These are phyloP conservation scores for Acipenser ruthenus DNA, from an alignment of 2,797 vertebrate species.

Conservation along the genomic window DNA sequence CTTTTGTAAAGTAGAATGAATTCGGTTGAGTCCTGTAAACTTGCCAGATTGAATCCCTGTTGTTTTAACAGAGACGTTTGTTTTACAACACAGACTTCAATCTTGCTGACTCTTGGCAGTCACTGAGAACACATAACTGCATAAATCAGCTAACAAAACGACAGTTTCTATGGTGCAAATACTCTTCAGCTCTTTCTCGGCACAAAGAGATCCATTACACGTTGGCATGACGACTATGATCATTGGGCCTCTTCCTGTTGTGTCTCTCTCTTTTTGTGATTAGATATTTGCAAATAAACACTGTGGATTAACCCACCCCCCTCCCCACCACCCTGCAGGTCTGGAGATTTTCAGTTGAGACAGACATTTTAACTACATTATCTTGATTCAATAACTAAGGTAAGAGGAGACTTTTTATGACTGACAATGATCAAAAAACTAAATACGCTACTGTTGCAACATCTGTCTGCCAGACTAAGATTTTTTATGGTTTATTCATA, in stretches of 20 bases:
- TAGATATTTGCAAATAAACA: no score
- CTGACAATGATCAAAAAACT: no score
- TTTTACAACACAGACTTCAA: conserved; percentile 46
- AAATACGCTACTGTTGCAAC: no score
- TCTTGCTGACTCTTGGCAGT: conserved; percentile 54
- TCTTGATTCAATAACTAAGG: no score
- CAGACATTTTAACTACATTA: no score
- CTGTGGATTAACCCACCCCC: no score
- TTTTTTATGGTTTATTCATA: no score
- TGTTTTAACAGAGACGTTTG: conserved; percentile 50
- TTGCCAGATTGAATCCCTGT: conserved; percentile 37
- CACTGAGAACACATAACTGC: conserved; percentile 37
- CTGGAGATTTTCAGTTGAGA: no score
- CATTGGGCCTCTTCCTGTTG: conserved; percentile 25
- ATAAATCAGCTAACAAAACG: conserved; percentile 22
- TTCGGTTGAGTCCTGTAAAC: conserved; percentile 1
- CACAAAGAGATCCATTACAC: conserved; percentile 23
- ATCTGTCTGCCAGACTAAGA: no score
- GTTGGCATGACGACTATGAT: conserved; percentile 16
- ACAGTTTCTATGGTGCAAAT: conserved; percentile 29
- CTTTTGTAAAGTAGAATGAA: no score
- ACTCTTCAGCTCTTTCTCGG: conserved; percentile 15
- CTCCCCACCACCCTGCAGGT: no score
- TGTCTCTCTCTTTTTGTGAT: conserved; percentile 33
- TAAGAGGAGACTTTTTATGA: no score